Conservation (phyloP, 2,797 vertebrate genomes). For the Hoplostethus atlanticus region DNA sequence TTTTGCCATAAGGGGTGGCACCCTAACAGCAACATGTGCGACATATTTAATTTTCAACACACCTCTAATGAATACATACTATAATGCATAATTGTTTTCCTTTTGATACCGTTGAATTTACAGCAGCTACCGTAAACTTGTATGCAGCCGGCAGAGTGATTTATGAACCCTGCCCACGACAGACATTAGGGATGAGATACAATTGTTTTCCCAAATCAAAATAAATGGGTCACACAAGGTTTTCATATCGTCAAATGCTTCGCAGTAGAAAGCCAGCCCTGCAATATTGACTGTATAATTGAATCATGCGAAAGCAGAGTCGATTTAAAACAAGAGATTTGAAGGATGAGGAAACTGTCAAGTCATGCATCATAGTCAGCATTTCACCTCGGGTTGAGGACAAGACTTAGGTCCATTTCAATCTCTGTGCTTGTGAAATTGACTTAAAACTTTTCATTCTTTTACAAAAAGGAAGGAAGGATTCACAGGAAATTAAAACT, state of each 20-base stretch:
- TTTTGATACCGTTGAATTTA: conserved; percentile 55
- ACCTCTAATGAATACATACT: conserved; percentile 59
- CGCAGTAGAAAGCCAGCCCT: conserved; percentile 73
- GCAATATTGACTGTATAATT: conserved; percentile 87
- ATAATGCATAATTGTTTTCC: conserved; percentile 68
- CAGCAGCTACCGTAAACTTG: conserved; percentile 47
- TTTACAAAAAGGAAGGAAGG: conserved; percentile 16
- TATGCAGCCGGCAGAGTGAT: conserved; percentile 64
- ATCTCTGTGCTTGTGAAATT: conserved; percentile 55
- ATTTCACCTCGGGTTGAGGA: conserved; percentile 70
- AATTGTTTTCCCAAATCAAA: conserved; percentile 87
- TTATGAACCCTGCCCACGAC: conserved; percentile 75
- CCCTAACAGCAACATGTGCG: conserved; percentile 8
- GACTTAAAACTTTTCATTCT: conserved; percentile 14
- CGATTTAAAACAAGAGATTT: conserved; percentile 86
- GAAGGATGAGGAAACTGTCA: conserved; percentile 80
- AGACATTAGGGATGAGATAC: conserved; percentile 83
- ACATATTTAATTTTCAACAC: conserved; percentile 35
- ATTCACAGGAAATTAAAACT: conserved; percentile 25
- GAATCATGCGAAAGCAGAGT: conserved; percentile 81
- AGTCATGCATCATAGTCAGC: conserved; percentile 81
- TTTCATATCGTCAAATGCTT: conserved; percentile 85
- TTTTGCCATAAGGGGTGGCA: conserved; percentile 10
- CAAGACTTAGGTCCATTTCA: conserved; percentile 68
- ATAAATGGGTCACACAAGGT: conserved; percentile 87